Evolutionary conservation across 2,888 invertebrate genomes (phyloP).

Genomic region (Machimus atricapillus): DNA sequence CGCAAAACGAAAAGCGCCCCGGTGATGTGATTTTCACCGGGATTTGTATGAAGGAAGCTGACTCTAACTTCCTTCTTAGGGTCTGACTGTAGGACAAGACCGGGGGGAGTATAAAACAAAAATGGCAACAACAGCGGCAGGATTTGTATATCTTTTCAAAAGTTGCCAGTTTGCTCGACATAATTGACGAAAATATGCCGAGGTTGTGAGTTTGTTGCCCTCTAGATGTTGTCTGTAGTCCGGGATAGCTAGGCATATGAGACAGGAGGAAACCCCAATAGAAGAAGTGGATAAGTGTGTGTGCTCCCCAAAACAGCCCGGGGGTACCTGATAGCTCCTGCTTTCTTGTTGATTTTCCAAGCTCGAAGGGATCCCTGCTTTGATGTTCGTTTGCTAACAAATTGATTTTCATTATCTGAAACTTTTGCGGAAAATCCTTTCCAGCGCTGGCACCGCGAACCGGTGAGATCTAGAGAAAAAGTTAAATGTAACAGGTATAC

Average conservation of each 20-base stretch:
- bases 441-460: background rate
- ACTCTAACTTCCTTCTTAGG: background rate
- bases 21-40: background rate
- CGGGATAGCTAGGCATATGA: background rate
- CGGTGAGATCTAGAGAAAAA: background rate
- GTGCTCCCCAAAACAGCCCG: background rate
- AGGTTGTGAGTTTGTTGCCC: slow-evolving; percentile 24
- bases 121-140: background rate
- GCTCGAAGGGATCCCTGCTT: background rate
- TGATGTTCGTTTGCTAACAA: slow-evolving; percentile 4
- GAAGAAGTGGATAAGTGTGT: background rate
- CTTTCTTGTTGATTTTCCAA: slow-evolving; percentile 17
- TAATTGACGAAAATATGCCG: slow-evolving; percentile 27
- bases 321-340: background rate
- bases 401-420: slow-evolving; percentile 17
- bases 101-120: background rate
- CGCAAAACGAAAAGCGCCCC: background rate
- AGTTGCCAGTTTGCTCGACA: slow-evolving; percentile 9
- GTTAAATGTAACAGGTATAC: background rate
- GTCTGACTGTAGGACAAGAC: background rate
- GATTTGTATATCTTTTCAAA: slow-evolving; percentile 11
- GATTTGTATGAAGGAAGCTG: background rate
- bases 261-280: background rate
- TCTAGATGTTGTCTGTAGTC: background rate
- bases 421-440: background rate